Conservation (phyloP, 2,888 invertebrate genomes). For the Drosophila affinis region DNA sequence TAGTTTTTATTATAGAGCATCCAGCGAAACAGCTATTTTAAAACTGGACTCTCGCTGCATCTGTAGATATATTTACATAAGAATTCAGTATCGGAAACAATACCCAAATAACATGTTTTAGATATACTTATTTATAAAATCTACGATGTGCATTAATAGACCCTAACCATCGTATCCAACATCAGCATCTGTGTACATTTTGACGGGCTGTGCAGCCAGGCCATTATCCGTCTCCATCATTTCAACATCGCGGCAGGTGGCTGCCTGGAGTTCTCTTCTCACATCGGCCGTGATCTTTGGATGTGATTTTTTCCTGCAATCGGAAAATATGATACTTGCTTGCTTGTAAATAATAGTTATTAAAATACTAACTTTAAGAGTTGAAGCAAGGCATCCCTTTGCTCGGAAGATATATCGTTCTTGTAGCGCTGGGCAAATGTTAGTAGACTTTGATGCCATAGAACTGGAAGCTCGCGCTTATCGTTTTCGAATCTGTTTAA, state of each 20-base stretch:
- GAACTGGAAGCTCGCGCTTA: conserved; percentile 92
- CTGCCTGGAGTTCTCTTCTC: conserved; percentile 92
- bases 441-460: conserved; percentile 98
- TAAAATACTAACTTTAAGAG: conserved; percentile 85
- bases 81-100: conserved; percentile 7
- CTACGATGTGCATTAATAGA: no score
- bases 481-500: conserved; percentile 91
- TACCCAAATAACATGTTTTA: background rate
- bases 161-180: conserved; percentile 65
- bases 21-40: background rate
- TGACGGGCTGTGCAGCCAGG: conserved; percentile 57
- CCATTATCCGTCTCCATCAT: conserved; percentile 81
- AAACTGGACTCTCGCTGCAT: conserved; percentile 1
- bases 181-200: conserved; percentile 79
- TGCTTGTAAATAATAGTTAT: background rate
- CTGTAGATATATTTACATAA: conserved; percentile 35
- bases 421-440: conserved; percentile 98
- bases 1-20: conserved; percentile 50
- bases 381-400: conserved; percentile 92
- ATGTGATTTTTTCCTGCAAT: conserved; percentile 81
- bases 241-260: conserved; percentile 91
- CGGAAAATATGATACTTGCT: background rate
- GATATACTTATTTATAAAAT: no score
- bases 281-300: conserved; percentile 89
- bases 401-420: conserved; percentile 96